Evolutionary conservation across 2,888 invertebrate genomes (phyloP).

Genomic region (Mayetiola destructor): DNA sequence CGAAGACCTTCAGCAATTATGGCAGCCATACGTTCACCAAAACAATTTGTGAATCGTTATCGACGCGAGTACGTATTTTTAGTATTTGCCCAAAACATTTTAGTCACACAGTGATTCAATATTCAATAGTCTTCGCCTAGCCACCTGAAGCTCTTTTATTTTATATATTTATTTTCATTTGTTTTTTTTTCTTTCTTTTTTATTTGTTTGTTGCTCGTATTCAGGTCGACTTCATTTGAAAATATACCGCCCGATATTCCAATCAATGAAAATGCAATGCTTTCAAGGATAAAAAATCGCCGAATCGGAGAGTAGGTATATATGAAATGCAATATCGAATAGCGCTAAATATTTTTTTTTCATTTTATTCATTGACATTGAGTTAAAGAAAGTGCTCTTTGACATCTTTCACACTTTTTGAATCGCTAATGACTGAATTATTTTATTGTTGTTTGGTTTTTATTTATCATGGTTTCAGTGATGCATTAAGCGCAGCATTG

Average conservation of each 20-base stretch:
- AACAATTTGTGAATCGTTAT: conserved; percentile 43
- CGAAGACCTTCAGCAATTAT: conserved; percentile 48
- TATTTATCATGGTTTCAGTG: conserved; percentile 36
- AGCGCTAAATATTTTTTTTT: no score
- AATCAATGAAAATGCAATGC: conserved; percentile 19
- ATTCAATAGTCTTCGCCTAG: background rate
- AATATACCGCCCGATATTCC: background rate
- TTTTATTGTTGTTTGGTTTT: conserved; percentile 8
- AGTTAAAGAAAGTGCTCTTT: background rate
- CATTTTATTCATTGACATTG: background rate
- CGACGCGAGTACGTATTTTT: conserved; percentile 28
- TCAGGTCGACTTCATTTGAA: background rate
- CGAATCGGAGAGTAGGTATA: conserved; percentile 37
- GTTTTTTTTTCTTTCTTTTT: conserved; percentile 25
- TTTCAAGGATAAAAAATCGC: conserved; percentile 33
- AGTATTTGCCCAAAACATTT: background rate
- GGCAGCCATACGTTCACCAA: conserved; percentile 46
- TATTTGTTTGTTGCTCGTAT: conserved; percentile 29
- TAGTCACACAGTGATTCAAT: background rate
- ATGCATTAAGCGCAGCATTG: conserved; percentile 55
- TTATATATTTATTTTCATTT: background rate
- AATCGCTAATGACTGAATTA: no score
- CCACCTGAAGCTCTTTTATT: background rate
- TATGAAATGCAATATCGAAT: background rate
- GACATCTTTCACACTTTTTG: background rate